phyloP scores from a whole-genome alignment of 2,113 vertebrate genomes.

The Colistium nudipinnis region DNA sequence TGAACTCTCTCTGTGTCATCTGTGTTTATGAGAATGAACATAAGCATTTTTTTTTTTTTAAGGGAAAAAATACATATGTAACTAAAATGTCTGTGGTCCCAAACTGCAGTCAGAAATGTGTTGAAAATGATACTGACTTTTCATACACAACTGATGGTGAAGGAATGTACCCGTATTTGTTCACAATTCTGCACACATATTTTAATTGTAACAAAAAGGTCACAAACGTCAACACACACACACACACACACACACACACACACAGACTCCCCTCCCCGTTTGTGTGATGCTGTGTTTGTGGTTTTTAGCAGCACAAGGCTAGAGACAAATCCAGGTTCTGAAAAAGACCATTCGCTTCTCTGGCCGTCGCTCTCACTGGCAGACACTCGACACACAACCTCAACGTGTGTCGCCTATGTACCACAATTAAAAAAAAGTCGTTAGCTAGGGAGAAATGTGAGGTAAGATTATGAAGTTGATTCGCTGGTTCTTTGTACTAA shows the following conservation, averaged over 20 bases:
- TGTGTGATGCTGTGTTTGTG: constrained; percentile 79
- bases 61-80: neutral
- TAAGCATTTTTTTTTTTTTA: too few relatives aligned
- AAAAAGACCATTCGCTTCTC: constrained; percentile 70
- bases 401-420: constrained; percentile 43
- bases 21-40: neutral
- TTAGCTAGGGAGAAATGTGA: neutral
- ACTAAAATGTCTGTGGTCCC: constrained; percentile 32
- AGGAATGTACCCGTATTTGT: constrained; percentile 19
- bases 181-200: constrained; percentile 9
- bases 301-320: constrained; percentile 79
- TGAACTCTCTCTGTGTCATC: neutral
- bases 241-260: constrained; percentile 41
- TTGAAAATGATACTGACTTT: constrained; percentile 54
- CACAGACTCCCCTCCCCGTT: constrained; percentile 72
- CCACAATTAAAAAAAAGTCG: constrained; percentile 25
- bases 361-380: constrained; percentile 55
- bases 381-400: constrained; percentile 41
- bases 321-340: constrained; percentile 87
- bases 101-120: constrained; percentile 50
- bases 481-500: constrained; percentile 18
- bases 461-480: too few relatives aligned
- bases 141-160: constrained; percentile 16
- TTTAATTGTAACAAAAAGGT: too few relatives aligned
- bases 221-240: constrained; percentile 30